These are phyloP conservation scores for Cataglyphis rosenhaueri DNA, from an alignment of 2,888 invertebrate species.

Conservation along the genomic window DNA sequence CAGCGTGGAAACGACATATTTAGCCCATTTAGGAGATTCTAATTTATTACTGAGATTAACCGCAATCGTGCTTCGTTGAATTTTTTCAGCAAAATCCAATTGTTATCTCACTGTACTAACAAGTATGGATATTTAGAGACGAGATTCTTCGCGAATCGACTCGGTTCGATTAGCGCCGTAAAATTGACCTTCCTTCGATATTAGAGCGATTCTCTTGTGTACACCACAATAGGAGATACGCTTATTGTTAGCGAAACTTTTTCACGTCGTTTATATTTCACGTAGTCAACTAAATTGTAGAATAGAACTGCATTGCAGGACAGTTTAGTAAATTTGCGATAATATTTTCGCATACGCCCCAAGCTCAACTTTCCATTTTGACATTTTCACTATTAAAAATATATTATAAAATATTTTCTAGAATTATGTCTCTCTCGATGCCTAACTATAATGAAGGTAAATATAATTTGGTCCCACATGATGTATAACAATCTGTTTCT, in stretches of 20 bases:
- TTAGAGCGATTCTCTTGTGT: constrained; percentile 46
- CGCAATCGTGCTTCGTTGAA: constrained; percentile 23
- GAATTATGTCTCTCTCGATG: neutral
- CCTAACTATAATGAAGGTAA: neutral
- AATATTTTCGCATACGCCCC: neutral
- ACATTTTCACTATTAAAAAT: neutral
- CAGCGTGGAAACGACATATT: constrained; percentile 35
- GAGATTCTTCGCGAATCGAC: constrained; percentile 36
- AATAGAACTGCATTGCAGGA: neutral
- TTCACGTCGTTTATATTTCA: neutral
- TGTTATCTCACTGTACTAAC: constrained; percentile 42
- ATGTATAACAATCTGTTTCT: neutral
- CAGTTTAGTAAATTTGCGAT: neutral
- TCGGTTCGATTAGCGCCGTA: constrained; percentile 36
- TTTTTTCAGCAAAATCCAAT: constrained; percentile 36
- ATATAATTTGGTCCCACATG: neutral
- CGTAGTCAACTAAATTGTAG: neutral
- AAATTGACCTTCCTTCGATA: constrained; percentile 45
- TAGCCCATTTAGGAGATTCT: constrained; percentile 26
- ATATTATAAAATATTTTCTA: neutral
- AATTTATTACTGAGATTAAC: constrained; percentile 44
- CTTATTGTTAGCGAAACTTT: neutral
- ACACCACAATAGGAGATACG: constrained; percentile 32
- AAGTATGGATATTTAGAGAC: constrained; percentile 28
- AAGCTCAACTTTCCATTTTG: neutral